Base-by-base conservation (phyloP, 2,888 invertebrate genomes). In the Diplazon laetatorius region DNA sequence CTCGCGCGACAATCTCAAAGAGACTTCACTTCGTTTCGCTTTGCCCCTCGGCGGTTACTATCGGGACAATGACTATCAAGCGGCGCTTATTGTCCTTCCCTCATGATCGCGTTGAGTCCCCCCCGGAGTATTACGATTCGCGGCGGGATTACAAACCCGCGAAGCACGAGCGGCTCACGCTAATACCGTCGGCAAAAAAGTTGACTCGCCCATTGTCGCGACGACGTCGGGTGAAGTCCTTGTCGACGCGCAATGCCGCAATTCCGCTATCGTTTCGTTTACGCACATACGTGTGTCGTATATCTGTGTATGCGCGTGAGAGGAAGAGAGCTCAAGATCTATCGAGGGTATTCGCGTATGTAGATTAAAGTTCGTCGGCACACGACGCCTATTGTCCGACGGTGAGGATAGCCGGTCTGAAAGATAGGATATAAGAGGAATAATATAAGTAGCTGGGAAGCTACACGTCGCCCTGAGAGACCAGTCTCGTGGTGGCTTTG, bases 21-120 rank as follows among this genome's bases (percentile, higher is more conserved):
- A 72, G n/a, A n/a, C n/a, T n/a, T n/a, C n/a, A n/a, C 30, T 6
- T 2, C 4, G 63, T 68, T 42, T 73, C 66, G 46, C 68, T 59
- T 22, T 30, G 37, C 39, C 42, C 66, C 68, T 59, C 79, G 46
- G 65, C 70, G 50, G 74, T 30, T 68, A 76, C 76, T 76, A 79
- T 86, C 87, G 87, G 85, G 80, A 89, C 89, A 88, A 88, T 88
- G 86, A 89, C 88, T 86, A 90, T 90, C 90, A 87, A 87, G 83
- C 81, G 80, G 80, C 80, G 84, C 88, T 87, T 89, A 90, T 90
- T 90, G 89, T 90, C 87, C 89, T 90, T 89, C 89, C 86, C 86
- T 90, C 89, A 89, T 85, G 85, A 83, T 84, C 83, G 82, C 85
- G 83, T 82, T 63, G 46, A 48, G 55, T 73, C 72, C 52, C 42